Base-by-base conservation (phyloP, 2,888 invertebrate species). In the Oithona nana region DNA sequence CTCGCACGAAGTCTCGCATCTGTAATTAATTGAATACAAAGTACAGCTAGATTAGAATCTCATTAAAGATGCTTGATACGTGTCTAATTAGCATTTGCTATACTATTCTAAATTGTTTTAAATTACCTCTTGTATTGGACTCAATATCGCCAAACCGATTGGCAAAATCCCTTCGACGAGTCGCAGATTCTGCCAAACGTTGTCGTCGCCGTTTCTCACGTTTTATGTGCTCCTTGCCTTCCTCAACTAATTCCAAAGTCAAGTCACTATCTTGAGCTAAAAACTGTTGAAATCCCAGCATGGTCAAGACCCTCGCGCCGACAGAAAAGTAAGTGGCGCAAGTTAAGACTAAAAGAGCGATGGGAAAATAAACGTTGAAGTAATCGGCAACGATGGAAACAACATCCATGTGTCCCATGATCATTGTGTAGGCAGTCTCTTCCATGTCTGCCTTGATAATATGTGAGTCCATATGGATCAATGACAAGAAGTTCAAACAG, bases 391-490 rank as follows among this genome's bases (percentile, higher is more conserved):
- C 88, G 65, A 98, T 88, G 29, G 88, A 85, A 63, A 99, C 83
- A 0, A 98, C 93, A 74, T 97, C 95, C 93, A 98, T 90, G 73
- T 98, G 97, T 0, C 98, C 98, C 97, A 98, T 98, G 68, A 94
- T 83, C 81, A 84, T 70, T 8, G 59, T 59, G 49, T 59, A 59
- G 16, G 59, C 48, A 20, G 59, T 59, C 28, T 59, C 59, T 29
- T 26, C 54, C 28, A 50, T 50, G 16, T 29, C 26, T 24, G 80
- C 78, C 68, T 83, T 83, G 65, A 89, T 88, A 61, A 93, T 83
- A 70, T 94, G 92, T 48, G 92, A 94, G 74, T 99, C 98, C 84
- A 98, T 88, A 71, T 98, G 98, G 68, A 97, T 89, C 28, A 99
- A 77, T 31, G 97, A 90, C 59, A 99, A 79, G 73, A 97, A 98